Conservation (phyloP, 2,888 invertebrate species). For the Steromphala cineraria region DNA sequence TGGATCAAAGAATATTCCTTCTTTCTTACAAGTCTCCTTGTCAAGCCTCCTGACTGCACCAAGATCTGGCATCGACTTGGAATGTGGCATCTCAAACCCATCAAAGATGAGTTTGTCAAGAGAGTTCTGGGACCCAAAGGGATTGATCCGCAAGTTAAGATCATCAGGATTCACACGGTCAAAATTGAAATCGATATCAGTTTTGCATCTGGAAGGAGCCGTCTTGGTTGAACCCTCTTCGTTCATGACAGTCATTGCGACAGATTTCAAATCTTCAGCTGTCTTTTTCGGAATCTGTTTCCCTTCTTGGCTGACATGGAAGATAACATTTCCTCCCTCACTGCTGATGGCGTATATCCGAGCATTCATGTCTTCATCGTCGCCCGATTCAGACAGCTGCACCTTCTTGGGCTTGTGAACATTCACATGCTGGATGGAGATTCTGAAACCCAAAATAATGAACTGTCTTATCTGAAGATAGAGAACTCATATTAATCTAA, state of each 20-base stretch:
- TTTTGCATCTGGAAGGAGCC: constrained; percentile 62
- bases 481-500: too few relatives aligned
- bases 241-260: constrained; percentile 79
- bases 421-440: constrained; percentile 78
- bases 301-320: constrained; percentile 74
- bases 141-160: constrained; percentile 83
- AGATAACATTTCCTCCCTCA: constrained; percentile 85
- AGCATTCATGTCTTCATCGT: constrained; percentile 69
- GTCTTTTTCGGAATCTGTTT: constrained; percentile 74
- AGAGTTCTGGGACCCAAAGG: constrained; percentile 77
- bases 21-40: constrained; percentile 69
- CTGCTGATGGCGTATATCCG: constrained; percentile 89
- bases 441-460: constrained; percentile 51
- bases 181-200: constrained; percentile 77
- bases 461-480: too few relatives aligned
- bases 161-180: constrained; percentile 77
- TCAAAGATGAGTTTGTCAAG: constrained; percentile 68
- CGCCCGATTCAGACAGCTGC: constrained; percentile 55
- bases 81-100: constrained; percentile 60
- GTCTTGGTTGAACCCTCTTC: constrained; percentile 60
- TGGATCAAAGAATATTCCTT: constrained; percentile 71
- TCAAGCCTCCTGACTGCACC: constrained; percentile 64
- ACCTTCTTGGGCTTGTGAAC: constrained; percentile 73
- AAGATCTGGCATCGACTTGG: constrained; percentile 52
- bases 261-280: constrained; percentile 73